phyloP scores from a whole-genome alignment of 92 coral and sea anemone genomes.

The Bergia sp. region DNA sequence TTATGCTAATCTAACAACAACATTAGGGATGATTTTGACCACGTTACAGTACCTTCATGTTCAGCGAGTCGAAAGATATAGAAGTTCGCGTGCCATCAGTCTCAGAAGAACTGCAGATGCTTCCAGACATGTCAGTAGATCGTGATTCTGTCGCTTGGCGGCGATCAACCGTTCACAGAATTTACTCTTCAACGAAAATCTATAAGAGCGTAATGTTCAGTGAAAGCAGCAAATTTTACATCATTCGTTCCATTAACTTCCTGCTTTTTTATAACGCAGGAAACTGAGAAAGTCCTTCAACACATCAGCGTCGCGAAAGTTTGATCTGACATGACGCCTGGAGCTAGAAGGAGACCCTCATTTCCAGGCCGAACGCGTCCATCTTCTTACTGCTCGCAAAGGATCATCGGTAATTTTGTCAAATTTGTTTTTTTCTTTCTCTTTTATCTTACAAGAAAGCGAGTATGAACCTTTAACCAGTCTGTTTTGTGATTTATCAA shows the following conservation, averaged over 20 bases:
- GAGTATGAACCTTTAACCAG: too few relatives aligned
- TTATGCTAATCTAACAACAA: neutral
- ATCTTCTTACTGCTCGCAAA: conserved; percentile 21
- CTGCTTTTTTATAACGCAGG: neutral
- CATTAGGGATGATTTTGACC: neutral
- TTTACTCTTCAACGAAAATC: neutral
- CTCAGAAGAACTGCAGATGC: conserved; percentile 22
- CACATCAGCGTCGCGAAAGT: neutral
- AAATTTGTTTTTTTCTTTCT: too few relatives aligned
- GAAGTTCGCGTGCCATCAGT: conserved; percentile 12
- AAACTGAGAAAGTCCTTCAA: neutral
- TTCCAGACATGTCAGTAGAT: neutral
- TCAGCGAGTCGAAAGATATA: conserved; percentile 20
- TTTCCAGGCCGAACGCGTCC: conserved; percentile 1
- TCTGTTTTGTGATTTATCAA: too few relatives aligned
- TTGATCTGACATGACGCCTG: neutral
- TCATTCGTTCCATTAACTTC: neutral
- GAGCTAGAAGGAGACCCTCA: neutral
- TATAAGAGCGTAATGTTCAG: neutral
- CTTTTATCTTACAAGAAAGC: too few relatives aligned
- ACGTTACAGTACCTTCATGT: neutral
- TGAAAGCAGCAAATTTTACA: neutral
- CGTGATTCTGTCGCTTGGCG: neutral
- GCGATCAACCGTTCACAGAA: neutral
- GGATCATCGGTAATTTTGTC: neutral